Percentiles rank a stretch among this genome's conserved stretches.
phyloP scores from a whole-genome alignment of 2,888 invertebrate species.

The Strigamia transsilvanica region DNA sequence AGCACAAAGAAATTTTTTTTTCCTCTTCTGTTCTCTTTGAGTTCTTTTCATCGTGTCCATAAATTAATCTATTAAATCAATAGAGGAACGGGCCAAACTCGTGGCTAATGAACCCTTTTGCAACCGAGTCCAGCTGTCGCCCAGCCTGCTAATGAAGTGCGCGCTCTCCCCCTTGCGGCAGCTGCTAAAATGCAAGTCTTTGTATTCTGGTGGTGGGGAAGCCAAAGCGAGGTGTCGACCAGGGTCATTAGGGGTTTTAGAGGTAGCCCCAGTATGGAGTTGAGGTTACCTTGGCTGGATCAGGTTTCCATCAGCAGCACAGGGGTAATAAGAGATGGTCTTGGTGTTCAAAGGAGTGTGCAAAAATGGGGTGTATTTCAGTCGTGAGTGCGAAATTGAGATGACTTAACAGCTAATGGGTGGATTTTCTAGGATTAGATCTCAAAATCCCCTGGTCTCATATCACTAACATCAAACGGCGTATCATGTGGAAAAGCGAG shows the following conservation, averaged over 20 bases:
- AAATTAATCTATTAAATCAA: slow-evolving; percentile 44
- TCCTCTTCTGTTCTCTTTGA: no score
- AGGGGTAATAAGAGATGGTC: slow-evolving; percentile 17
- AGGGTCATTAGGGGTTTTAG: slow-evolving; percentile 42
- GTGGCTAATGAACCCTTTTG: slow-evolving; percentile 37
- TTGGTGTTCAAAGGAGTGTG: slow-evolving; percentile 23
- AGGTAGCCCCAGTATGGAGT: slow-evolving; percentile 9
- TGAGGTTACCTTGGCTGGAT: slow-evolving; percentile 21
- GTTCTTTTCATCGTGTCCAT: background rate
- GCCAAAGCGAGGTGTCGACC: slow-evolving; percentile 40
- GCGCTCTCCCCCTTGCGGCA: slow-evolving; percentile 19
- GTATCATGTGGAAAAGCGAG: slow-evolving; percentile 16
- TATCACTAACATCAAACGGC: slow-evolving; percentile 28
- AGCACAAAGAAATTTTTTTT: background rate
- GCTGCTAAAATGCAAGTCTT: slow-evolving; percentile 42
- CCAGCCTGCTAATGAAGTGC: slow-evolving; percentile 13
- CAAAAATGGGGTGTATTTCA: slow-evolving; percentile 33
- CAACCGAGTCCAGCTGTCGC: slow-evolving; percentile 29
- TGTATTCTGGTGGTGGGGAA: slow-evolving; percentile 38
- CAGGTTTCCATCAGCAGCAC: slow-evolving; percentile 35
- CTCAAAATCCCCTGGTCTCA: background rate
- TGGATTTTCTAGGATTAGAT: slow-evolving; percentile 29
- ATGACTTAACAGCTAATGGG: slow-evolving; percentile 31
- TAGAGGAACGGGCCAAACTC: slow-evolving; percentile 14
- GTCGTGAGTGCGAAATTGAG: slow-evolving; percentile 15